Evolutionary conservation across 2,113 vertebrate species (phyloP).

Genomic region (Xenus cinereus): DNA sequence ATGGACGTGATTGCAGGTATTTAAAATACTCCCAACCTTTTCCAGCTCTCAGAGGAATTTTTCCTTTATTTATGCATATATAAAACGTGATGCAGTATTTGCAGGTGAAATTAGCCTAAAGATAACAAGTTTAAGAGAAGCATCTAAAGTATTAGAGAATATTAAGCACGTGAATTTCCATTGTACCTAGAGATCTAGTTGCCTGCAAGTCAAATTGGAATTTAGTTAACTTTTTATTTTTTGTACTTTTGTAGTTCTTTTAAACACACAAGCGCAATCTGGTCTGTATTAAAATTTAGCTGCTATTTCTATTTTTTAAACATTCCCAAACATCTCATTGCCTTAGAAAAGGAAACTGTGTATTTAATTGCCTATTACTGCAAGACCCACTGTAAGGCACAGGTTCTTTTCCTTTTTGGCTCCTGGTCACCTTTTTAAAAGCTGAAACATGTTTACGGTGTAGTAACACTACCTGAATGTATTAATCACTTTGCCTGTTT

Average conservation of each 20-base stretch:
- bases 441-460: background rate
- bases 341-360: background rate
- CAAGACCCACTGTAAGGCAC: background rate
- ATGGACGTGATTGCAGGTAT: background rate
- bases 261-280: background rate
- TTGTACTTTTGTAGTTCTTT: background rate
- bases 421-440: background rate
- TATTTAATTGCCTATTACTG: background rate
- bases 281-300: background rate
- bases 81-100: background rate
- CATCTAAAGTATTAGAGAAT: background rate
- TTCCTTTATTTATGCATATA: background rate
- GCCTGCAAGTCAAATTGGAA: background rate
- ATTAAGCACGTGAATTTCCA: background rate
- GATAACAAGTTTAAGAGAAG: background rate
- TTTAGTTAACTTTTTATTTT: background rate
- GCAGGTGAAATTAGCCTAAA: background rate
- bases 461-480: background rate
- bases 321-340: background rate
- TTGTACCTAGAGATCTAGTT: background rate
- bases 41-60: background rate
- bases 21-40: background rate
- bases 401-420: background rate
- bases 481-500: constrained; percentile 69
- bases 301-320: background rate